Conservation (phyloP, 2,113 vertebrate species). For the Myrmecobius fasciatus region DNA sequence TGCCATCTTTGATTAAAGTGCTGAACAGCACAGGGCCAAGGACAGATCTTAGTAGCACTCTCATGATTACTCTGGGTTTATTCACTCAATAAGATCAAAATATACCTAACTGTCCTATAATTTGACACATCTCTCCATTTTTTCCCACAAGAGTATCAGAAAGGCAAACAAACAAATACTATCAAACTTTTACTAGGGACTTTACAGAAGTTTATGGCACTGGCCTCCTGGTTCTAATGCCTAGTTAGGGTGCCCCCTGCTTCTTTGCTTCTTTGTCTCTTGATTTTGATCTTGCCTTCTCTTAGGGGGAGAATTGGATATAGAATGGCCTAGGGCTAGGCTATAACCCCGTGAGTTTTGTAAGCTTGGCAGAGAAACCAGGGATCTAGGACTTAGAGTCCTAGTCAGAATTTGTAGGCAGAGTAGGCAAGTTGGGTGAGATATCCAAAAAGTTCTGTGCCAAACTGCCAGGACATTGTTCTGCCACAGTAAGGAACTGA, state of each 20-base stretch:
- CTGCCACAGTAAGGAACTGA: background rate
- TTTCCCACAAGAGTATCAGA: background rate
- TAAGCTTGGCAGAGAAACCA: background rate
- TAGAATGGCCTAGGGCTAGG: background rate
- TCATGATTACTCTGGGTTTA: background rate
- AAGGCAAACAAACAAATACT: background rate
- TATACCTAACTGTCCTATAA: background rate
- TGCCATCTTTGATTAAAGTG: background rate
- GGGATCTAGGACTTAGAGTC: background rate
- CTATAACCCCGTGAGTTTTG: background rate
- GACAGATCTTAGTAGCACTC: background rate
- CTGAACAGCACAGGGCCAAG: background rate
- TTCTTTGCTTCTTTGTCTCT: background rate
- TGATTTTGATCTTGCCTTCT: background rate
- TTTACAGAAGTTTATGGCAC: background rate
- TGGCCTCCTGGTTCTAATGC: background rate
- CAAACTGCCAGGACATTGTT: background rate
- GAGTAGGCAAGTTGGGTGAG: background rate
- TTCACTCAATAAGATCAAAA: background rate
- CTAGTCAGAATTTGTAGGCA: background rate
- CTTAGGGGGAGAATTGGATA: background rate
- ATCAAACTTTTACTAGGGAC: background rate
- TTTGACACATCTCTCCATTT: background rate
- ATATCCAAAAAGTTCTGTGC: too few species aligned
- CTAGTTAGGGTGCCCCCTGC: background rate